phyloP scores from a whole-genome alignment of 1,140 invertebrate species.

The Neoseiulus cucumeris region DNA sequence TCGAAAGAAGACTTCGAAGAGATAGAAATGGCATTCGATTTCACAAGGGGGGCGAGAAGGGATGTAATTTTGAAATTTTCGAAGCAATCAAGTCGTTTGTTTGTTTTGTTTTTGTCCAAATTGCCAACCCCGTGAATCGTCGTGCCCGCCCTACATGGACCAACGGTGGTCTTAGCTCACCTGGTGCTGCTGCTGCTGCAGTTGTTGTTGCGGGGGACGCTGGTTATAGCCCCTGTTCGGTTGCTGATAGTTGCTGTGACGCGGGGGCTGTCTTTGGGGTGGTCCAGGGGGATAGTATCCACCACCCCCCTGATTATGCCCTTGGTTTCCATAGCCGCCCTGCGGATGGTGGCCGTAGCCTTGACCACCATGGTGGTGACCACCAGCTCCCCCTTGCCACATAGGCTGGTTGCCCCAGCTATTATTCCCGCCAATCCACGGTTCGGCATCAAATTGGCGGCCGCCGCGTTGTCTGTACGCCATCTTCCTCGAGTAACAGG shows the following conservation, averaged over 20 bases:
- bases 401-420: conserved; percentile 1
- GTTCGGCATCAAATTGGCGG: background rate
- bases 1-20: too few species aligned
- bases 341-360: background rate
- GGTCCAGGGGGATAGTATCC: too few species aligned
- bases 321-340: conserved; percentile 10
- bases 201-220: background rate
- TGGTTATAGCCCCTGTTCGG: background rate
- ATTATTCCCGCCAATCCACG: background rate
- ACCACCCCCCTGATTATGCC: background rate
- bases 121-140: too few species aligned
- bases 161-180: background rate
- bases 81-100: too few species aligned
- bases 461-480: conserved; percentile 7
- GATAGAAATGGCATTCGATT: too few species aligned
- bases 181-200: background rate
- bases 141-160: too few species aligned
- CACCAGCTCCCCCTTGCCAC: conserved; percentile 3
- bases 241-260: background rate
- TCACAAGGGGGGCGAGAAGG: too few species aligned
- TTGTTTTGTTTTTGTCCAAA: too few species aligned
- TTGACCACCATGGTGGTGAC: background rate
- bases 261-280: too few species aligned
- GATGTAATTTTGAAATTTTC: too few species aligned
- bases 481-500: background rate